phyloP scores from a whole-genome alignment of 1,140 invertebrate genomes.

The Ylistrum balloti region DNA sequence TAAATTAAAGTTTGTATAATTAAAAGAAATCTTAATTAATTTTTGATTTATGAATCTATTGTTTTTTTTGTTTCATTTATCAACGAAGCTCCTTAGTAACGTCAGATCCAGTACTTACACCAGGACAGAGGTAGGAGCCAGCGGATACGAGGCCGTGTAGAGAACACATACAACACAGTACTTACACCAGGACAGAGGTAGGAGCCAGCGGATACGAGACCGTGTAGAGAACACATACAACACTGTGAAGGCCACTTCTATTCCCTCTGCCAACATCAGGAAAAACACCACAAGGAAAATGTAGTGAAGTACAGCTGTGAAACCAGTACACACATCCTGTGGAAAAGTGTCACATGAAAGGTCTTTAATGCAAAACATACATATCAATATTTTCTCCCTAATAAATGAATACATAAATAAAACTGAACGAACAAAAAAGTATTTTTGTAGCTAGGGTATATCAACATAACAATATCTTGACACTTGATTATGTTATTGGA shows the following conservation, averaged over 20 bases:
- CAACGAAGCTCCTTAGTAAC: too few species aligned
- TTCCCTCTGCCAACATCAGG: constrained; percentile 68
- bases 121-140: constrained; percentile 62
- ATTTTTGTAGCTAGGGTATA: too few species aligned
- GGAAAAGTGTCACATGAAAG: constrained; percentile 49
- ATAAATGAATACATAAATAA: too few species aligned
- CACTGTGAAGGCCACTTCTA: constrained; percentile 65
- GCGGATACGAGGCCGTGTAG: constrained; percentile 57
- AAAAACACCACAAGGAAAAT: constrained; percentile 71
- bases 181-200: constrained; percentile 66
- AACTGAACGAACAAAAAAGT: too few species aligned
- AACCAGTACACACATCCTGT: constrained; percentile 65
- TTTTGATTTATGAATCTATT: too few species aligned
- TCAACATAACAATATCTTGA: too few species aligned
- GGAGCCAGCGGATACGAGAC: constrained; percentile 60
- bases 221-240: constrained; percentile 63
- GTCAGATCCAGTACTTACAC: constrained; percentile 58
- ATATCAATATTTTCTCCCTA: too few species aligned
- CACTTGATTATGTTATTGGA: too few species aligned
- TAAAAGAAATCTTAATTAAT: too few species aligned
- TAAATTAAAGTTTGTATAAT: too few species aligned
- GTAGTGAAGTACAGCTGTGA: constrained; percentile 68
- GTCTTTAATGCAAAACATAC: too few species aligned
- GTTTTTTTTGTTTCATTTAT: too few species aligned
- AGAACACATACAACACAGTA: constrained; percentile 63